Conservation (phyloP, 2,797 vertebrate genomes). For the Epinephelus awoara region DNA sequence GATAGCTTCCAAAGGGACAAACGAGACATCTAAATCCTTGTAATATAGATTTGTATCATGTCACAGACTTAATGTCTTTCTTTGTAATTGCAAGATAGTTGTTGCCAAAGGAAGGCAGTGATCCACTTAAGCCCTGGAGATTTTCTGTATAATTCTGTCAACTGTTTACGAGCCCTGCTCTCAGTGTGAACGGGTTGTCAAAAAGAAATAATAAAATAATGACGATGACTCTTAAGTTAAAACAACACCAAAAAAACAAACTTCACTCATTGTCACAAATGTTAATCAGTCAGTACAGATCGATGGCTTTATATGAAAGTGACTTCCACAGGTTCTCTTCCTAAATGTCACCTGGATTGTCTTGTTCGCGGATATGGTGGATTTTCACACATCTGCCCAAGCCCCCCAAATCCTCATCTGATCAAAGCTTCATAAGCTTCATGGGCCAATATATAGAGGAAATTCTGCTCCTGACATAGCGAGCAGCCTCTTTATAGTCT, state of each 20-base stretch:
- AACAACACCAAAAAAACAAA: neutral
- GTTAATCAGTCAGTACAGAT: slow-evolving; percentile 49
- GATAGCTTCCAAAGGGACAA: slow-evolving; percentile 3
- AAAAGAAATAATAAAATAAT: slow-evolving; percentile 41
- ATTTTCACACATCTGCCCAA: slow-evolving; percentile 61
- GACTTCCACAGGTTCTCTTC: slow-evolving; percentile 48
- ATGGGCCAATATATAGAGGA: slow-evolving; percentile 39
- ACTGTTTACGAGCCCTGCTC: slow-evolving; percentile 28
- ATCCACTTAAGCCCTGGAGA: slow-evolving; percentile 50
- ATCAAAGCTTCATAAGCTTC: slow-evolving; percentile 66
- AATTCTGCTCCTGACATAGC: slow-evolving; percentile 44
- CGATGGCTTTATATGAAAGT: slow-evolving; percentile 62
- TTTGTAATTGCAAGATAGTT: slow-evolving; percentile 30
- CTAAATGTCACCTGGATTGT: slow-evolving; percentile 79
- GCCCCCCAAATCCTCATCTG: slow-evolving; percentile 75
- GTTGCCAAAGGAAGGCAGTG: slow-evolving; percentile 29
- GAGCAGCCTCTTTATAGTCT: slow-evolving; percentile 41
- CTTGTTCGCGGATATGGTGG: slow-evolving; percentile 49
- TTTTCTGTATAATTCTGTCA: slow-evolving; percentile 42
- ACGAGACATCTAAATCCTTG: slow-evolving; percentile 35
- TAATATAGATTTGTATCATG: slow-evolving; percentile 29
- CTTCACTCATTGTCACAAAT: slow-evolving; percentile 18
- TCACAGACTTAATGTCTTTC: slow-evolving; percentile 33
- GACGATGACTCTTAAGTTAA: neutral
- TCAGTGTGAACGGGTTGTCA: slow-evolving; percentile 31